These are phyloP conservation scores for Excalfactoria chinensis DNA, from an alignment of 2,113 vertebrate species.

Conservation along the genomic window DNA sequence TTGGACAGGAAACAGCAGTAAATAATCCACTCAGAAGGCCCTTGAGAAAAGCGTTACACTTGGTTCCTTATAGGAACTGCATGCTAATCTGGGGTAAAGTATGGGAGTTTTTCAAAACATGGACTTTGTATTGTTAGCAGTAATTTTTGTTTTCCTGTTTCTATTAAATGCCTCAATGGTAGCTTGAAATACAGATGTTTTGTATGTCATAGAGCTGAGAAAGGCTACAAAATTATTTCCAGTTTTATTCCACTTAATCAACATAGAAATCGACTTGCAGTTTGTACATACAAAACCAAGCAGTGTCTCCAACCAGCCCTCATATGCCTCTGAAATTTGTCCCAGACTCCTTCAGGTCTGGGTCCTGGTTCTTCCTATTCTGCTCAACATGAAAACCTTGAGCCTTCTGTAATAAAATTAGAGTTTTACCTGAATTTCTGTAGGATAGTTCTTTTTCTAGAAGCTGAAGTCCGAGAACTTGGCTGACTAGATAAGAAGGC, in stretches of 20 bases:
- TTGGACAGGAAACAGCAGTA: conserved; percentile 68
- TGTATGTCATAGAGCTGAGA: neutral
- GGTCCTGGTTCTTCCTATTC: neutral
- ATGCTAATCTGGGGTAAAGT: neutral
- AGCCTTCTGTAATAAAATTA: neutral
- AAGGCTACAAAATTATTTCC: neutral
- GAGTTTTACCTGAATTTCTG: neutral
- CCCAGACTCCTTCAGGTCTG: neutral
- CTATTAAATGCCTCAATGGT: neutral
- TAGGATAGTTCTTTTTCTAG: neutral
- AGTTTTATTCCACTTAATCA: neutral
- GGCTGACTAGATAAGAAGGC: neutral
- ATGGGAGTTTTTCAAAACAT: neutral
- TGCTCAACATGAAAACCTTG: neutral
- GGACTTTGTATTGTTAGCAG: neutral
- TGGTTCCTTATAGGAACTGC: conserved; percentile 42
- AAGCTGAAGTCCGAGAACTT: neutral
- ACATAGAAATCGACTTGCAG: neutral
- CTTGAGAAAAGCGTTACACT: conserved; percentile 55
- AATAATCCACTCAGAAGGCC: conserved; percentile 65
- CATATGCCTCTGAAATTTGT: neutral
- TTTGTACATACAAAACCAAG: neutral
- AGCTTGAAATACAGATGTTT: neutral
- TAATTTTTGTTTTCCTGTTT: neutral
- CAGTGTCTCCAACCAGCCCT: neutral